phyloP scores from a whole-genome alignment of 2,888 invertebrate species.

The Acronicta psi region DNA sequence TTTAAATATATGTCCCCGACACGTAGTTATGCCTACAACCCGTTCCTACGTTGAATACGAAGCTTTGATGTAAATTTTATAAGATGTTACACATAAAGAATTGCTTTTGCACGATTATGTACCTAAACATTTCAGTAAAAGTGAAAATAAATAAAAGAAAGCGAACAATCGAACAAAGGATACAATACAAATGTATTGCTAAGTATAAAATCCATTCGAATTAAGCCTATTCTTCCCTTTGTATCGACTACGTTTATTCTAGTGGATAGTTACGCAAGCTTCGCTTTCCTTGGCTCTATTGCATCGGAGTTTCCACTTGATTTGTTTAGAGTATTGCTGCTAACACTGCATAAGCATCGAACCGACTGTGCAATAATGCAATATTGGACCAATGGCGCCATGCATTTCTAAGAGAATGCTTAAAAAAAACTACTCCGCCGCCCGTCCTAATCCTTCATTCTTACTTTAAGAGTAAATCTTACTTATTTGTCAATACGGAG shows the following conservation, averaged over 20 bases:
- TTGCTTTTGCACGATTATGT: conserved; percentile 44
- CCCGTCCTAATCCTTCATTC: conserved; percentile 86
- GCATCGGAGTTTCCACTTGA: conserved; percentile 81
- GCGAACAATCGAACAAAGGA: conserved; percentile 51
- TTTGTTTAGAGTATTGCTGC: conserved; percentile 76
- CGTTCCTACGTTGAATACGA: conserved; percentile 71
- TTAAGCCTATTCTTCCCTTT: conserved; percentile 67
- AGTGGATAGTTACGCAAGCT: conserved; percentile 78
- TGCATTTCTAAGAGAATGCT: conserved; percentile 65
- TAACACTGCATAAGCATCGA: conserved; percentile 68
- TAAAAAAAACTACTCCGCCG: conserved; percentile 71
- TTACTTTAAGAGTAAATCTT: conserved; percentile 84
- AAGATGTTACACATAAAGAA: conserved; percentile 63
- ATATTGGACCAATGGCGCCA: conserved; percentile 83
- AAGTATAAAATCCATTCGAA: conserved; percentile 57
- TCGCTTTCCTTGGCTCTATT: conserved; percentile 68
- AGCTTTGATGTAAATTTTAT: conserved; percentile 67
- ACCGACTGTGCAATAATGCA: conserved; percentile 78
- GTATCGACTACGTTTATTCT: conserved; percentile 67
- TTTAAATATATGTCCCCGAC: conserved; percentile 89
- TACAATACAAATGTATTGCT: conserved; percentile 46
- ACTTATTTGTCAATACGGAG: conserved; percentile 88
- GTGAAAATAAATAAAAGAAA: conserved; percentile 56
- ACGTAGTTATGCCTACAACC: conserved; percentile 85
- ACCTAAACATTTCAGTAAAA: conserved; percentile 50